These are phyloP conservation scores for Leptopilina drosophilae DNA, from an alignment of 2,888 invertebrate genomes.

Conservation along the genomic window DNA sequence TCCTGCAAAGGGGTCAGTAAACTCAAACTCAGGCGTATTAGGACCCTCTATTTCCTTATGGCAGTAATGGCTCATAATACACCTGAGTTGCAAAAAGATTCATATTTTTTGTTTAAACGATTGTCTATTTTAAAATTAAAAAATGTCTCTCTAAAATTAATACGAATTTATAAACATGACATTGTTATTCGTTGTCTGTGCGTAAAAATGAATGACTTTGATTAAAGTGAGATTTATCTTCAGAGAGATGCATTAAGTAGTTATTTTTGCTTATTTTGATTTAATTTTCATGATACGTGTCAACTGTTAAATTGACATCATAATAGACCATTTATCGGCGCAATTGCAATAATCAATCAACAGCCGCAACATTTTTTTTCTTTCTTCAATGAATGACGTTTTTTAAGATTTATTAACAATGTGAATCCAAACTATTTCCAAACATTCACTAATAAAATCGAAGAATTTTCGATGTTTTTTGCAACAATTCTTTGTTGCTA, in stretches of 20 bases:
- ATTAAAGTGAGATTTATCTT: slow-evolving; percentile 55
- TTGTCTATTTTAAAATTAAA: slow-evolving; percentile 23
- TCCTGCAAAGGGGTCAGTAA: no score
- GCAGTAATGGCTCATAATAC: no score
- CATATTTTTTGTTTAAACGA: slow-evolving; percentile 6
- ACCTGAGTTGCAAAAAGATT: neutral
- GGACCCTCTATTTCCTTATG: no score
- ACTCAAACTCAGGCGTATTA: no score
- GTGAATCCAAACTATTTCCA: neutral
- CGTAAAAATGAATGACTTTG: slow-evolving; percentile 11
- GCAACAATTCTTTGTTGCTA: slow-evolving; percentile 13
- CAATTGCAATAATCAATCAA: neutral
- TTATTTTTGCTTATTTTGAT: slow-evolving; percentile 37
- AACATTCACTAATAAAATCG: neutral
- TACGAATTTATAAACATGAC: no score
- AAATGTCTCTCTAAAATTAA: neutral
- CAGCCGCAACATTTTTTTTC: neutral
- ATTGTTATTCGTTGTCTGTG: neutral
- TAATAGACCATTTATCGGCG: neutral
- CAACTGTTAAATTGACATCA: slow-evolving; percentile 35
- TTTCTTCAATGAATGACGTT: neutral
- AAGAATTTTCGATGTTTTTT: neutral
- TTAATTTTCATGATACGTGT: slow-evolving; percentile 37
- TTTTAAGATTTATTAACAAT: neutral
- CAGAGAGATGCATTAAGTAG: slow-evolving; percentile 50